phyloP scores from a whole-genome alignment of 2,888 invertebrate species.

The Andrena haemorrhoa region DNA sequence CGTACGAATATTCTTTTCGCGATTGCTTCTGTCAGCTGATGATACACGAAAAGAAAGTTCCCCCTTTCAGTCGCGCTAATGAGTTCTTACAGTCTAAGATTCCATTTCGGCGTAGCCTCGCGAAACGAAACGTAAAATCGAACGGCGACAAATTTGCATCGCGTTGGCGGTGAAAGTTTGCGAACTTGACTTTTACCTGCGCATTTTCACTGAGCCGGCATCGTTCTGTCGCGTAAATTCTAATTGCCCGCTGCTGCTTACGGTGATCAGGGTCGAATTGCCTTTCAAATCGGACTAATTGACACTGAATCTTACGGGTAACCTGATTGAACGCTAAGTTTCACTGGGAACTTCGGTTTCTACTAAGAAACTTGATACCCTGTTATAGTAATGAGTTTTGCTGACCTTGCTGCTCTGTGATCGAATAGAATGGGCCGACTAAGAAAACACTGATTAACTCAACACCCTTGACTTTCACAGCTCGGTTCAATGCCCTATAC shows the following conservation, averaged over 20 bases:
- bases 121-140: conserved; percentile 1
- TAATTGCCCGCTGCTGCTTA: background rate
- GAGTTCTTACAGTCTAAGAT: background rate
- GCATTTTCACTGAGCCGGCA: conserved; percentile 49
- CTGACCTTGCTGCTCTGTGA: background rate
- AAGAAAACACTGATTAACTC: background rate
- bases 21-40: no score
- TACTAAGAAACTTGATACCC: background rate
- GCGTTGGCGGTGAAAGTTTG: conserved; percentile 57
- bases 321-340: background rate
- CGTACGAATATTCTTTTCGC: no score
- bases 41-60: no score
- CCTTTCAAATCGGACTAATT: conserved; percentile 7
- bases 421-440: background rate
- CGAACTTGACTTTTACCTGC: conserved; percentile 39
- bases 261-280: background rate
- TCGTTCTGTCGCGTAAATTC: conserved; percentile 12
- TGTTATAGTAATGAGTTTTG: background rate
- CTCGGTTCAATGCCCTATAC: background rate
- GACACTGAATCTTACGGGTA: background rate
- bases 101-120: background rate
- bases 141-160: conserved; percentile 45
- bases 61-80: no score
- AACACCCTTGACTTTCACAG: background rate
- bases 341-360: background rate